Conservation (phyloP, 2,888 invertebrate species). For the Dynastes grantii region DNA sequence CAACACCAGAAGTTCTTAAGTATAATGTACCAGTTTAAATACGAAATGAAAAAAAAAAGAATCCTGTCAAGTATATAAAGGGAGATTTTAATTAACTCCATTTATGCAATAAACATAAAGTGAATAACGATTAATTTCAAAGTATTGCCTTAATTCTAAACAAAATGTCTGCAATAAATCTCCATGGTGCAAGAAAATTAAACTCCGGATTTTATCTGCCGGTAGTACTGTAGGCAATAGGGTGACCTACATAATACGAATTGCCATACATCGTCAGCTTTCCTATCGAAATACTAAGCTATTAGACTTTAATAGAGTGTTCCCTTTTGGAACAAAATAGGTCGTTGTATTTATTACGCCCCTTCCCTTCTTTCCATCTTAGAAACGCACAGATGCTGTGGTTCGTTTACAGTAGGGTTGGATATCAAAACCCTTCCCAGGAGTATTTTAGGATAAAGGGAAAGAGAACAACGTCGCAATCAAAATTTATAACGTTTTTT, state of each 20-base stretch:
- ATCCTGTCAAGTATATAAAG: neutral
- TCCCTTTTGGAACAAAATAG: slow-evolving; percentile 46
- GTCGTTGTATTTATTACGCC: slow-evolving; percentile 33
- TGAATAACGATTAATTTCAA: slow-evolving; percentile 32
- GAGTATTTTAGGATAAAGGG: slow-evolving; percentile 1
- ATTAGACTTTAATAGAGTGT: slow-evolving; percentile 56
- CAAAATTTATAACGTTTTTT: slow-evolving; percentile 9
- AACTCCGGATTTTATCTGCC: slow-evolving; percentile 28
- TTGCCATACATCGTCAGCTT: slow-evolving; percentile 20
- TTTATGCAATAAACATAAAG: slow-evolving; percentile 32
- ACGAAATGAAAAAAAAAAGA: neutral
- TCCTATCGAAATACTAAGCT: slow-evolving; percentile 54
- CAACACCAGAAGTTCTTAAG: neutral
- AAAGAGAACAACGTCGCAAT: neutral
- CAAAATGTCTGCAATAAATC: slow-evolving; percentile 39
- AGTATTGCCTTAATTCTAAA: slow-evolving; percentile 35
- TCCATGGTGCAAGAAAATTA: slow-evolving; percentile 38
- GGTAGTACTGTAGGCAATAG: slow-evolving; percentile 14
- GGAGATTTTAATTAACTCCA: slow-evolving; percentile 12
- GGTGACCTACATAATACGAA: slow-evolving; percentile 21
- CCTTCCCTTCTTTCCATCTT: neutral
- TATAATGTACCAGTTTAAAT: neutral
- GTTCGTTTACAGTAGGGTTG: slow-evolving; percentile 4
- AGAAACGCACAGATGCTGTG: neutral
- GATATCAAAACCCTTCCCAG: neutral